Percentiles rank a stretch among this genome's conserved stretches.
These are phyloP conservation scores for Gryllus bimaculatus DNA, from an alignment of 1,140 invertebrate genomes.

Conservation along the genomic window DNA sequence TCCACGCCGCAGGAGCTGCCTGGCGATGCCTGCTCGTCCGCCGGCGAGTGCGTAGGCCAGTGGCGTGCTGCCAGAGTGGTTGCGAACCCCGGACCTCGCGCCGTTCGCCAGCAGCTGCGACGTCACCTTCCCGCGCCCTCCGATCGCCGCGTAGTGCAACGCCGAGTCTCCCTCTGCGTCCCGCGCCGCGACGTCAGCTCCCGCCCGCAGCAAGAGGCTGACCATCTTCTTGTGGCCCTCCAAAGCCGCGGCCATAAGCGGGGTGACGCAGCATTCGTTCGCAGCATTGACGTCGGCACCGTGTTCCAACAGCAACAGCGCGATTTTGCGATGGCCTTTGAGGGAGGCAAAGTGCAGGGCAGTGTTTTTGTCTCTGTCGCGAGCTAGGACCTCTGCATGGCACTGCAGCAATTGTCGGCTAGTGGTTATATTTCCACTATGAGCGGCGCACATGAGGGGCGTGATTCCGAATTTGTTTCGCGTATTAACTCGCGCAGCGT, in stretches of 20 bases:
- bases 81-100: not conserved
- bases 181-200: not conserved
- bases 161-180: not conserved
- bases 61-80: not conserved
- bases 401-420: not conserved
- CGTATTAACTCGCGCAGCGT: not conserved
- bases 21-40: too few species aligned
- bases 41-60: not conserved
- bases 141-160: not conserved
- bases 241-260: not conserved
- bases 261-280: not conserved
- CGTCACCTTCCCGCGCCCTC: not conserved
- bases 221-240: not conserved
- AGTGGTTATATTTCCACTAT: not conserved
- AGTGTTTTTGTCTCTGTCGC: not conserved
- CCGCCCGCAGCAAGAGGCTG: not conserved
- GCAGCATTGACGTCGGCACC: not conserved
- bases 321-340: not conserved
- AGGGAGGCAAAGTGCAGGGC: not conserved
- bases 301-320: not conserved
- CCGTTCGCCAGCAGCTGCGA: not conserved
- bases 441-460: not conserved
- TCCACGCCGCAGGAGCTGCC: too few species aligned
- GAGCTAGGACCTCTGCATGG: not conserved
- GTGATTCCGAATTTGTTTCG: not conserved